Conservation (phyloP, 2,888 invertebrate species). For the Pandemis heparana region DNA sequence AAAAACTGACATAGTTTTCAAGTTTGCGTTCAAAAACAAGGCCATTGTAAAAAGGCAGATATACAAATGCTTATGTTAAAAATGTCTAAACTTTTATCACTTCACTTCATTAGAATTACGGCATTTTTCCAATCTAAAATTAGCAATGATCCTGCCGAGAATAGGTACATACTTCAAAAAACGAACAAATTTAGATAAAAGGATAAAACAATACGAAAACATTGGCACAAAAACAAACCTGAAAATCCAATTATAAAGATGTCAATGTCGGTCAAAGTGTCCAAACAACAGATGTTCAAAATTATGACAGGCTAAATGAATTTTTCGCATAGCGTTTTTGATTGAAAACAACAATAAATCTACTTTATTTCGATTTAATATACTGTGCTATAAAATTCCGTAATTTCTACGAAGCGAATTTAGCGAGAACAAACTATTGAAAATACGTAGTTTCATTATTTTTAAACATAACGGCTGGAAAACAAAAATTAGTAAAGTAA, state of each 20-base stretch:
- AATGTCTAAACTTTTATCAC: background rate
- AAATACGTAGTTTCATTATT: background rate
- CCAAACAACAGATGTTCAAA: slow-evolving; percentile 18
- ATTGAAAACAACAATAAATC: slow-evolving; percentile 5
- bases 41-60: background rate
- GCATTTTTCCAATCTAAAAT: too few relatives aligned
- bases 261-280: slow-evolving; percentile 14
- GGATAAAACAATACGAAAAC: slow-evolving; percentile 10
- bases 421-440: background rate
- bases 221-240: slow-evolving; percentile 10
- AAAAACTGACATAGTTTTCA: slow-evolving; percentile 17
- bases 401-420: background rate
- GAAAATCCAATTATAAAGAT: slow-evolving; percentile 19
- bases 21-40: background rate
- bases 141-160: too few relatives aligned
- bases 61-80: background rate
- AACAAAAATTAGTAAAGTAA: slow-evolving; percentile 16
- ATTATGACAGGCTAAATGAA: slow-evolving; percentile 8
- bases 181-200: background rate
- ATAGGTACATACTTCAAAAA: background rate
- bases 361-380: background rate
- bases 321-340: background rate
- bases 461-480: background rate
- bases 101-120: too few relatives aligned
- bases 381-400: background rate